Conservation (phyloP, 2,888 invertebrate genomes). For the Gymnocheta viridis region DNA sequence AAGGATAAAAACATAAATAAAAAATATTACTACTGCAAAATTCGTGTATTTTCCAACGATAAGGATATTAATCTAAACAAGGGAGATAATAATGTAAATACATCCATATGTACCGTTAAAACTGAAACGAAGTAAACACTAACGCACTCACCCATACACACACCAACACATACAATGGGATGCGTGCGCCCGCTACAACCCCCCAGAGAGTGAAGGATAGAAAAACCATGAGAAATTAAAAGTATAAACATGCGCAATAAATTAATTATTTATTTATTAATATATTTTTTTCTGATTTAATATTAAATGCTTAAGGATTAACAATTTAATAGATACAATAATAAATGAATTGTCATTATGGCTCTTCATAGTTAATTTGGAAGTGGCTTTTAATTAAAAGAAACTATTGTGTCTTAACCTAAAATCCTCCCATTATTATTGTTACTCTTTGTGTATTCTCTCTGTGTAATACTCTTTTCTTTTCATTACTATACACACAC, state of each 20-base stretch:
- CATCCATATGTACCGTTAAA: conserved; percentile 64
- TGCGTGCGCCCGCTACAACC: conserved; percentile 20
- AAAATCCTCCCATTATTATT: not conserved
- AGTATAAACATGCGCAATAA: conserved; percentile 19
- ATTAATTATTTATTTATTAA: conserved; percentile 15
- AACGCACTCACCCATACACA: not conserved
- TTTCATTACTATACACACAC: conserved; percentile 17
- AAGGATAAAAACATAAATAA: conserved; percentile 3
- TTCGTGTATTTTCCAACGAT: conserved; percentile 23
- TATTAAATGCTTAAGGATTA: not conserved
- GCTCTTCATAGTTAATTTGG: not conserved
- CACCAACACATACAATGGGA: not conserved
- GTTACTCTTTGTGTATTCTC: not conserved
- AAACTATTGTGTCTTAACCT: not conserved
- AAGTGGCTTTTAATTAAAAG: not conserved
- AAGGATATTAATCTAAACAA: conserved; percentile 39
- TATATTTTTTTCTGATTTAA: not conserved
- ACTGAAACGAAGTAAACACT: conserved; percentile 37
- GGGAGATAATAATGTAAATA: not conserved
- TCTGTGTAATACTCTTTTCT: not conserved
- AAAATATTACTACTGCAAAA: conserved; percentile 23
- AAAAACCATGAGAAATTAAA: not conserved
- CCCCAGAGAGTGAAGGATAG: not conserved
- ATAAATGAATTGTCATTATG: not conserved
- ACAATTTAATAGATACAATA: not conserved